phyloP scores from a whole-genome alignment of 2,113 vertebrate genomes.

The Hystrix brachyura region DNA sequence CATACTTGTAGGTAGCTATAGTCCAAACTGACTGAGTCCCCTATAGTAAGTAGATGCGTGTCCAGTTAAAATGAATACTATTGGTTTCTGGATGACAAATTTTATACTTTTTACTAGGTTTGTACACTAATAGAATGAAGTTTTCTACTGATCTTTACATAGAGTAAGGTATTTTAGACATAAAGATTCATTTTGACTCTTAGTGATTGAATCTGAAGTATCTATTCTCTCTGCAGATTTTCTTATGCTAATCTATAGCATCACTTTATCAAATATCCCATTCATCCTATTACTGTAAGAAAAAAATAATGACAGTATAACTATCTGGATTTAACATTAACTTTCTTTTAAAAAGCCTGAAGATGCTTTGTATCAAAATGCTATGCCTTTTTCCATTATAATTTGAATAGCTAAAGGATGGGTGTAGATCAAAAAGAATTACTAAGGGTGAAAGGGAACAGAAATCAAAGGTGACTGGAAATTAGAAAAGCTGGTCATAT shows the following conservation, averaged over 20 bases:
- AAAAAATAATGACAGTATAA: slow-evolving; percentile 28
- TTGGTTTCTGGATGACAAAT: background rate
- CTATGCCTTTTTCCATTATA: background rate
- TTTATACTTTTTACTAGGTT: background rate
- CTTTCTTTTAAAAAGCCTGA: background rate
- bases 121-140: background rate
- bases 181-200: background rate
- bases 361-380: background rate
- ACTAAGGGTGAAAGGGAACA: background rate
- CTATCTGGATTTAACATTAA: background rate
- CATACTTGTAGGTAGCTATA: background rate
- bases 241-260: background rate
- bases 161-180: background rate
- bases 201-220: background rate
- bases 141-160: background rate
- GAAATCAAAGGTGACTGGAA: background rate
- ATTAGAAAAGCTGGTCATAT: background rate
- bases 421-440: background rate
- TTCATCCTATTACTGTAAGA: background rate
- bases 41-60: background rate
- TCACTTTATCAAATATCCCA: background rate
- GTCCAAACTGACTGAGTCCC: background rate
- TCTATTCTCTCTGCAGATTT: background rate
- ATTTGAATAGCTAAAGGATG: background rate
- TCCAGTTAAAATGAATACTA: background rate